Percentiles rank a stretch among this genome's conserved stretches.
phyloP scores from a whole-genome alignment of 2,113 vertebrate genomes.

The Festucalex cinctus region DNA sequence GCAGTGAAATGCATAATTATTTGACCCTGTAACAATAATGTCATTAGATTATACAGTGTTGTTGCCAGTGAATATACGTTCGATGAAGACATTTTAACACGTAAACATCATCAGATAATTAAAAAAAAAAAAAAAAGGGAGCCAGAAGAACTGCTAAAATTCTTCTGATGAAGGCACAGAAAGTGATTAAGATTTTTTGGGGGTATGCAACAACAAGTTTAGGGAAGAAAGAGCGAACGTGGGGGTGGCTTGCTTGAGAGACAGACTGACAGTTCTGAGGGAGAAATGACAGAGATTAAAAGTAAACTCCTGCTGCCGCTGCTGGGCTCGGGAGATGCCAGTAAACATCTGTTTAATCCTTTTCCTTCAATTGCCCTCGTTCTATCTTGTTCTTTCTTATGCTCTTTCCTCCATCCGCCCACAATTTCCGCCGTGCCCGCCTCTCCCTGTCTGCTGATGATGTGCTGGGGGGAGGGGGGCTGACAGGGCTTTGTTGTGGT shows the following conservation, averaged over 20 bases:
- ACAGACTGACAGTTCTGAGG: not conserved
- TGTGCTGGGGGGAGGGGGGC: slow-evolving; percentile 4
- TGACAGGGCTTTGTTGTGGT: slow-evolving; percentile 42
- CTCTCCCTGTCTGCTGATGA: slow-evolving; percentile 14
- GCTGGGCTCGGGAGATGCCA: slow-evolving; percentile 41
- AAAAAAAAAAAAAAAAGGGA: not conserved
- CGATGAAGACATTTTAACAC: not conserved
- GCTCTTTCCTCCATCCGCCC: slow-evolving; percentile 12
- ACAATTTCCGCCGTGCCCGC: not conserved
- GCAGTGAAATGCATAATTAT: not conserved
- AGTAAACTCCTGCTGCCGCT: slow-evolving; percentile 24
- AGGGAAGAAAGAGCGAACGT: not conserved
- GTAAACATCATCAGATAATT: not conserved
- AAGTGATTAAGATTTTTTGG: not conserved
- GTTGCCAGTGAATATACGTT: not conserved
- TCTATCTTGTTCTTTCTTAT: slow-evolving; percentile 10
- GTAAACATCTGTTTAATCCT: slow-evolving; percentile 60
- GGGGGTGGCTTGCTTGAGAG: not conserved
- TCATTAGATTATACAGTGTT: not conserved
- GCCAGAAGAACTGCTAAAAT: not conserved
- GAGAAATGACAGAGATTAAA: slow-evolving; percentile 38
- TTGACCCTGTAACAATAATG: not conserved
- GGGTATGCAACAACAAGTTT: not conserved
- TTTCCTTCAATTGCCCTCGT: slow-evolving; percentile 35
- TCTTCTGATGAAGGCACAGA: not conserved